phyloP scores from a whole-genome alignment of 2,113 vertebrate species.

The Boleophthalmus pectinirostris region DNA sequence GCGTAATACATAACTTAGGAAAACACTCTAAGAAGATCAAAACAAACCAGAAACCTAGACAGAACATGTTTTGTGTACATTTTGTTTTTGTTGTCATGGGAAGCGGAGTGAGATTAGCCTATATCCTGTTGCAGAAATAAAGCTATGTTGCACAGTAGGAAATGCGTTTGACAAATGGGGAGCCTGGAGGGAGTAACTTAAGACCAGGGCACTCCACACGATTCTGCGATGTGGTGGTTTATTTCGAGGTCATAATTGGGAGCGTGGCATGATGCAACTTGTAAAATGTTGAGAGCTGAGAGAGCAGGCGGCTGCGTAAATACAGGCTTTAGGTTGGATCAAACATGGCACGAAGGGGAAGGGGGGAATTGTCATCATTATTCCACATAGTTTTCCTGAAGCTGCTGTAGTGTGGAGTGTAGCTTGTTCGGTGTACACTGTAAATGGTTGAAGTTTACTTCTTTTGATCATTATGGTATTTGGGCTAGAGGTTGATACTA shows the following conservation, averaged over 20 bases:
- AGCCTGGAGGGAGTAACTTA: constrained; percentile 50
- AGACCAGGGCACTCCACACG: constrained; percentile 24
- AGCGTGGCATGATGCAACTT: constrained; percentile 63
- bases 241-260: constrained; percentile 59
- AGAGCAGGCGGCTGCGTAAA: constrained; percentile 43
- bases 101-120: constrained; percentile 13
- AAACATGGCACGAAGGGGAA: constrained; percentile 47
- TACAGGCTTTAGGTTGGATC: constrained; percentile 50
- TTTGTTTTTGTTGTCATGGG: constrained; percentile 35
- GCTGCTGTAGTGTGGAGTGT: constrained; percentile 1
- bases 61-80: constrained; percentile 30
- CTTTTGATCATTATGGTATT: too few relatives aligned
- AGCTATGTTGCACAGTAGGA: constrained; percentile 46
- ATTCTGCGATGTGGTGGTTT: constrained; percentile 45
- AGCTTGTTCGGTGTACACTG: background rate
- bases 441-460: too few relatives aligned
- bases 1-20: too few relatives aligned
- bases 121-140: constrained; percentile 18
- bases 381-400: constrained; percentile 44
- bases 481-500: too few relatives aligned
- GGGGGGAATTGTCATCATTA: constrained; percentile 29
- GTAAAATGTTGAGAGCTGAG: constrained; percentile 40
- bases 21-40: constrained; percentile 20
- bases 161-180: constrained; percentile 46
- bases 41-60: constrained; percentile 24